Evolutionary conservation across 2,888 invertebrate species (phyloP), one percentile per base, ranked within the genome.

Genomic region (Scaptomyza parva): DNA sequence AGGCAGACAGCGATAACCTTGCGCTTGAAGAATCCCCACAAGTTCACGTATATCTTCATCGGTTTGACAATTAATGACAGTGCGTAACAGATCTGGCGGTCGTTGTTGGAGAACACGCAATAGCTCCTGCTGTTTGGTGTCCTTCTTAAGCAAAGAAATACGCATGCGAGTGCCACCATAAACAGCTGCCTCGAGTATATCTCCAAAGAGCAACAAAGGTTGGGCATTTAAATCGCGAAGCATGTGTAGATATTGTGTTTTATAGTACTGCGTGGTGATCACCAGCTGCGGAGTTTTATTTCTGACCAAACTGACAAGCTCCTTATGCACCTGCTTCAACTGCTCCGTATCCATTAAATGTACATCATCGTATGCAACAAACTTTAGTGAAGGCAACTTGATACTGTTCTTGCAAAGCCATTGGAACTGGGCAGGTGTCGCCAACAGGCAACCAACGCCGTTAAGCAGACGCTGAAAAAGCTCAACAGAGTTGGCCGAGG

Each of bases 141-240:
- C 12, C 0, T 5, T 12, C 8, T 37, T 45, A 0, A 37, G n/a
- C n/a, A 81, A 39, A 0, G 26, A n/a, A 6, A 81, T 45, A 0
- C 47, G 47, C 1, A 86, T n/a, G 2, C 22, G 43, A 0, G 55
- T 44, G 2, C 79, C 64, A 0, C 86, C 82, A 24, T 82, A 87
- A 1, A 82, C 6, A 2, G 86, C 76, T 0, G 82, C 86, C 61
- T 82, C 86, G n/a, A 82, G 51, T 0, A 76, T 14, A 24, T 82
- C 86, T 0, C 87, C 86, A 35, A 82, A 85, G 0, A 82, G 48
- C 5, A 82, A 6, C 44, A 76, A 37, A 4, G 76, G 59, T 1
- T 69, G 5, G 0, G 22, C 12, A 40, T 59, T 84, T 3, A 62
- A 35, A 1, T 45, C 50, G 0, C 7, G 17, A 12, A 84, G 1